A percentile compares a stretch with the other conserved stretches of the same genome.
These are phyloP conservation scores for Orussus abietinus DNA, from an alignment of 1,140 invertebrate species.

Conservation along the genomic window DNA sequence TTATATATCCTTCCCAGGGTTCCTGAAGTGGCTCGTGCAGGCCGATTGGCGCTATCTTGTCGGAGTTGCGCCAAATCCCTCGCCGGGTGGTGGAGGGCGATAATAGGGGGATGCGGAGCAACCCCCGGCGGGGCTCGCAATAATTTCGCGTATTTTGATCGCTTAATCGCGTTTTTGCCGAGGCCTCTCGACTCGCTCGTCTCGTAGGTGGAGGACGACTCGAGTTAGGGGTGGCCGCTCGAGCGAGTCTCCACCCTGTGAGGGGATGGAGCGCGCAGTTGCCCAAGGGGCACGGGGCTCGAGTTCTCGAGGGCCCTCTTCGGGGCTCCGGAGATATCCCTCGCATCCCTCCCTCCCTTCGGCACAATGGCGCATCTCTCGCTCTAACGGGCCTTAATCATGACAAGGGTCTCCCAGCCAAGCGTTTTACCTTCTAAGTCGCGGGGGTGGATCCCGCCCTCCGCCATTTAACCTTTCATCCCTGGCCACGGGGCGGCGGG, in stretches of 20 bases:
- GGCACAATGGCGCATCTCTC: conserved; percentile 37
- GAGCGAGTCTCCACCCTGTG: conserved; percentile 15
- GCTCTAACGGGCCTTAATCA: conserved; percentile 42
- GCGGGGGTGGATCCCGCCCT: too few species aligned
- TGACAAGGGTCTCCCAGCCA: conserved; percentile 31
- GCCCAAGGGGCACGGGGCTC: conserved; percentile 28
- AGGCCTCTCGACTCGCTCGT: too few species aligned
- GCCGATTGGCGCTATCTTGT: too few species aligned
- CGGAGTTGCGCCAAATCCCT: too few species aligned
- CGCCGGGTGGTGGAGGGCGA: too few species aligned
- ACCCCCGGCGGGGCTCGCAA: too few species aligned
- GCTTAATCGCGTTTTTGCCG: conserved; percentile 9
- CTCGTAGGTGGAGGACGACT: too few species aligned
- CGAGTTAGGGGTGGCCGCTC: conserved; percentile 26
- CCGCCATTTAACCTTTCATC: too few species aligned
- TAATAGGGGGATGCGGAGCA: too few species aligned
- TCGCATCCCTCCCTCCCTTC: conserved; percentile 1
- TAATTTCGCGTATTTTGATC: conserved; percentile 5
- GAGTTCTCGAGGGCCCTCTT: conserved; percentile 27
- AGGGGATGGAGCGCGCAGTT: conserved; percentile 19
- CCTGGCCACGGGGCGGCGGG: too few species aligned
- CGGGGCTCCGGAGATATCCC: conserved; percentile 19
- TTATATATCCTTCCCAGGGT: too few species aligned
- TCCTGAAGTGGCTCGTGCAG: too few species aligned
- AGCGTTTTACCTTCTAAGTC: conserved; percentile 35